Conservation (phyloP, 2,113 vertebrate genomes). For the Cynocephalus volans region DNA sequence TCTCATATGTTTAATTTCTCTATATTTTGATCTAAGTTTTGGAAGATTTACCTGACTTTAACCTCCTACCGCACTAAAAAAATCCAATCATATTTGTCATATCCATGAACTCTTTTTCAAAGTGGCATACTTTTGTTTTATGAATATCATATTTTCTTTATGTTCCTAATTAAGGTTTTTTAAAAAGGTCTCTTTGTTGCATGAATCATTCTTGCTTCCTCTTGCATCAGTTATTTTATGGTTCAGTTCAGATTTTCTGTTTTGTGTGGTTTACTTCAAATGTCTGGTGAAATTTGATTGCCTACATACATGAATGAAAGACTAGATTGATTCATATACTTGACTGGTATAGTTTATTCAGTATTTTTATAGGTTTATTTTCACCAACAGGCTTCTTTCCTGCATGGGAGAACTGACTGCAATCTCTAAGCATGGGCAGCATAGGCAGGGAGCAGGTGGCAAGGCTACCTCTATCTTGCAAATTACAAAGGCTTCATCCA, state of each 20-base stretch:
- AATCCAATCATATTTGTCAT: neutral
- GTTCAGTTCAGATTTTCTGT: neutral
- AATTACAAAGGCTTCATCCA: neutral
- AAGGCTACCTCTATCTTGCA: neutral
- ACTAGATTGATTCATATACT: neutral
- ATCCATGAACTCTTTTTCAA: neutral
- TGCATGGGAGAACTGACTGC: neutral
- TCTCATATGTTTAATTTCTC: neutral
- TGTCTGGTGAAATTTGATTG: neutral
- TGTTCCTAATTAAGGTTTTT: neutral
- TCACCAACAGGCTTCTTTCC: neutral
- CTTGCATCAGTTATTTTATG: neutral
- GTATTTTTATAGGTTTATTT: neutral
- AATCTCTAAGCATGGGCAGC: neutral
- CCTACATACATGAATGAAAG: neutral
- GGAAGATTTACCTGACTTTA: neutral
- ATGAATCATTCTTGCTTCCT: neutral
- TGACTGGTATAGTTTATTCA: neutral
- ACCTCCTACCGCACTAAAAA: neutral
- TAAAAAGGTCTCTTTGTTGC: neutral
- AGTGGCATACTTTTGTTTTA: constrained; percentile 7
- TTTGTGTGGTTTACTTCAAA: neutral
- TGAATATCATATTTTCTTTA: neutral
- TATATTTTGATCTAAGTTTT: neutral
- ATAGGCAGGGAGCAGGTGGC: neutral